phyloP scores from a whole-genome alignment of 2,113 vertebrate genomes.

The Beaufortia kweichowensis region DNA sequence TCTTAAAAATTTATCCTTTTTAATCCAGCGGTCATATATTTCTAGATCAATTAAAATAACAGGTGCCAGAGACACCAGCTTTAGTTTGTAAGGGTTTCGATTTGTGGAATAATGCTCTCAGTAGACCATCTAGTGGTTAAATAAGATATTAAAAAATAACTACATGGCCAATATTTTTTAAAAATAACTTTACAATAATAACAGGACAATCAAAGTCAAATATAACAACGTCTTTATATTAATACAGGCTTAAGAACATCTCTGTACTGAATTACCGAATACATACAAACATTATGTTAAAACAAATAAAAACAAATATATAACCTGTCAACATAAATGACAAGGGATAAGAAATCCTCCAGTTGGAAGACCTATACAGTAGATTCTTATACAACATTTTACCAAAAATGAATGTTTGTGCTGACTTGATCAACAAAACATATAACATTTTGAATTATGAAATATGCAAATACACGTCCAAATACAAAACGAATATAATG shows the following conservation, averaged over 20 bases:
- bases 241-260: not conserved
- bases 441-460: no score
- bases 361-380: not conserved
- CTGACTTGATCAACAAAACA: no score
- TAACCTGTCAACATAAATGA: not conserved
- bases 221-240: not conserved
- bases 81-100: not conserved
- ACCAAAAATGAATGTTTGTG: no score
- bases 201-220: not conserved
- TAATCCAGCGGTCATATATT: not conserved
- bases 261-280: constrained; percentile 25
- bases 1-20: not conserved
- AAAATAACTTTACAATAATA: not conserved
- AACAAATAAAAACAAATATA: not conserved
- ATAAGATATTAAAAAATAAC: not conserved
- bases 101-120: not conserved
- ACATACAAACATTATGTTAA: not conserved
- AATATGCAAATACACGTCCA: no score
- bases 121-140: constrained; percentile 19
- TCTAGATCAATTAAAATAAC: not conserved
- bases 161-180: no score
- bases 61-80: not conserved
- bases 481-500: no score
- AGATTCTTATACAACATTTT: not conserved
- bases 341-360: not conserved